Conservation (phyloP, 2,797 vertebrate genomes). For the Clarias laeviceps region DNA sequence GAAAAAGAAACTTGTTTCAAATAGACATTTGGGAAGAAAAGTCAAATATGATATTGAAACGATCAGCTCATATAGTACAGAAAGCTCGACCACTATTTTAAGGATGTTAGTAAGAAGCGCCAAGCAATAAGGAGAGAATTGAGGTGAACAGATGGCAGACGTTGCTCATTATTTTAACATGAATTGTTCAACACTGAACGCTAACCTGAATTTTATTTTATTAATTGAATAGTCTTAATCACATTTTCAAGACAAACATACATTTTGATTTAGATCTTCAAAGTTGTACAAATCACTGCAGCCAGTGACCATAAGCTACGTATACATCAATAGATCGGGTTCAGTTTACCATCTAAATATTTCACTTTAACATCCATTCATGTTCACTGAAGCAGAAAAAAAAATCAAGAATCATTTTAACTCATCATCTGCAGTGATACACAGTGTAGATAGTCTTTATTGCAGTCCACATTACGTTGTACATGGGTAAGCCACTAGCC, state of each 20-base stretch:
- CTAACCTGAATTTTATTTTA: neutral
- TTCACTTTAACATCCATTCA: neutral
- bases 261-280: neutral
- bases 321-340: neutral
- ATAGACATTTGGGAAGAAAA: neutral
- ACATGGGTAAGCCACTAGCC: too few species aligned
- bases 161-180: neutral
- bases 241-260: neutral
- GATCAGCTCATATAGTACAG: neutral
- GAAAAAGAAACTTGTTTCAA: neutral
- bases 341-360: neutral
- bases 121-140: too few species aligned
- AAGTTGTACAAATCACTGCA: neutral
- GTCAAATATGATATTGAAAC: neutral
- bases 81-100: neutral
- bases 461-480: too few species aligned
- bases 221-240: neutral
- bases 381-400: neutral
- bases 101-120: neutral
- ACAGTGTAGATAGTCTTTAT: too few species aligned
- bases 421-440: too few species aligned
- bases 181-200: too few species aligned
- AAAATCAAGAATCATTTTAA: too few species aligned
- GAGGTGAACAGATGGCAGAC: too few species aligned
- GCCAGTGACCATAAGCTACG: neutral